Base-by-base conservation (phyloP, 1,140 invertebrate genomes). In the Lepidostoma basale region DNA sequence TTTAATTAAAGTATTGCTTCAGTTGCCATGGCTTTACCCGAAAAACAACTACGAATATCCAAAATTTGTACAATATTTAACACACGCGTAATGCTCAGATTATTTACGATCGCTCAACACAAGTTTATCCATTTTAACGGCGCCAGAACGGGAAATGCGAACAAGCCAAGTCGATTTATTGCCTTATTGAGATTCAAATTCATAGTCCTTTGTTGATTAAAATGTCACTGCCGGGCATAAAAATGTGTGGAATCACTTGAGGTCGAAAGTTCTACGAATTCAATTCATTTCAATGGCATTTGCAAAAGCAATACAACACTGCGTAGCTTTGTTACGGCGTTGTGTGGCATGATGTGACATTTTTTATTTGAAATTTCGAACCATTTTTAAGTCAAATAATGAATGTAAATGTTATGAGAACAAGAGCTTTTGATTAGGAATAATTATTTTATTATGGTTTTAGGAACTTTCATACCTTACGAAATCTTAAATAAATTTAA, bases 151-250 rank as follows among this genome's bases (percentile, higher is more conserved):
- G 23, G 20, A 25, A 23, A 49, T n/a, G n/a, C 22, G 23, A 49
- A 6, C 1, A 9, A 12, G 8, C 18, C 5, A 22, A 6, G 18
- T 23, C 5, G 44, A 49, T 49, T 49, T 49, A 49, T 49, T 49
- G 22, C 45, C 45, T 49, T 16, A 49, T 49, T 49, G 45, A 49
- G 23, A 49, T 49, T 49, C 45, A 49, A 26, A 9, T 12, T 20
- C n/a, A 10, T 23, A 23, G 22, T 23, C 2, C 4, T 12, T 36
- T 36, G 33, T 36, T 36, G 33, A 36, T 36, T 36, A 36, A 1
- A 36, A n/a, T 36, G 33, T 36, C 33, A 36, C 33, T 36, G 5
- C 9, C 14, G 33, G 33, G 9, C 33, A 5, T 36, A 36, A 12
- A 9, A 12, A n/a, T 1, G 14, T n/a, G 14, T 2, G 10, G 14